These are phyloP conservation scores for Petrolisthes cinctipes DNA, from an alignment of 2,888 invertebrate species.

Conservation along the genomic window DNA sequence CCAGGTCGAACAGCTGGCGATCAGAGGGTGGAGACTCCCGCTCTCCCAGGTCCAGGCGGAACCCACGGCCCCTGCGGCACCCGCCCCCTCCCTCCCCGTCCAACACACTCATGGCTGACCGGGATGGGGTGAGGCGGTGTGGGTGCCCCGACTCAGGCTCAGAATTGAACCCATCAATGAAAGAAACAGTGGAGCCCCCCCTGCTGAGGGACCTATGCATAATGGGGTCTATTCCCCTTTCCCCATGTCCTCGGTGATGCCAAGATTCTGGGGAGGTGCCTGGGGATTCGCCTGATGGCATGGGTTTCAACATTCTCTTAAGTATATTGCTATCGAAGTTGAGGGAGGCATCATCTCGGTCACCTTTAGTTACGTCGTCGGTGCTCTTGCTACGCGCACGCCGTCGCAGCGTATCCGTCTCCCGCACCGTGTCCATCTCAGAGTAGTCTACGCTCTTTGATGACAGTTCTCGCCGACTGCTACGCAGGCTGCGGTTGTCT, in stretches of 20 bases:
- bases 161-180: constrained; percentile 68
- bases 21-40: constrained; percentile 87
- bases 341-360: constrained; percentile 54
- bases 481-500: constrained; percentile 61
- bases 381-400: constrained; percentile 89
- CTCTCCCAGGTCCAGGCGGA: constrained; percentile 61
- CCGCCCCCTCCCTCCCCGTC: constrained; percentile 52
- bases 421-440: constrained; percentile 75
- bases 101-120: constrained; percentile 62
- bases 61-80: constrained; percentile 53
- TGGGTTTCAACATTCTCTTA: constrained; percentile 93
- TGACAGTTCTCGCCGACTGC: constrained; percentile 67
- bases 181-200: constrained; percentile 51
- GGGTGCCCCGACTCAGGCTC: constrained; percentile 68
- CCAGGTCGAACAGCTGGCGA: constrained; percentile 94
- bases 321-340: constrained; percentile 84
- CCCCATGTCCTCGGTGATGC: constrained; percentile 73
- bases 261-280: constrained; percentile 91
- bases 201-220: constrained; percentile 66
- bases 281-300: constrained; percentile 76
- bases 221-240: constrained; percentile 71
- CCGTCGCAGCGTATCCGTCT: constrained; percentile 77
- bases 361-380: constrained; percentile 71
- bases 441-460: constrained; percentile 74
- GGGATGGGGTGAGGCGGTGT: constrained; percentile 62